Evolutionary conservation across 1,140 invertebrate species (phyloP).

Genomic region (Hyposmocoma kahamanoa): DNA sequence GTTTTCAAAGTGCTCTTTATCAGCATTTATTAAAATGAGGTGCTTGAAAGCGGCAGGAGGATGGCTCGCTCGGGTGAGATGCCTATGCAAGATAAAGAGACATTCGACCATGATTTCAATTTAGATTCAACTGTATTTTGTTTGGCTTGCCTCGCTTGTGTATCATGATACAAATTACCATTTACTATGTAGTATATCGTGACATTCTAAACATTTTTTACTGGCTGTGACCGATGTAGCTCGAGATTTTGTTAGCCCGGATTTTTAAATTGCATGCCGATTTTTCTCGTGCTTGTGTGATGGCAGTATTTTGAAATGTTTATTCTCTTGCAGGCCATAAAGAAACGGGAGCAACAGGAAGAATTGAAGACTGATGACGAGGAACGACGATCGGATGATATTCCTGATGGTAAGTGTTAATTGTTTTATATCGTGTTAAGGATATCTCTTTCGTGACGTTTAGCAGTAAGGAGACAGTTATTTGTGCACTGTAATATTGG

Average conservation of each 20-base stretch:
- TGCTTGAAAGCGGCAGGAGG: slow-evolving; percentile 63
- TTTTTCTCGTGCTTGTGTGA: neutral
- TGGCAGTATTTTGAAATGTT: slow-evolving; percentile 6
- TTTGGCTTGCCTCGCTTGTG: slow-evolving; percentile 41
- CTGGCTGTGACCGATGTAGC: slow-evolving; percentile 11
- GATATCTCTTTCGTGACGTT: neutral
- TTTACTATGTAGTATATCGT: slow-evolving; percentile 22
- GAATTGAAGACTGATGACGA: slow-evolving; percentile 57
- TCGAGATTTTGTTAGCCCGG: slow-evolving; percentile 12
- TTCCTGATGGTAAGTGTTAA: slow-evolving; percentile 52
- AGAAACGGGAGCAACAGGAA: slow-evolving; percentile 53
- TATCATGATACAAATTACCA: slow-evolving; percentile 28
- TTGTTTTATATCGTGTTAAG: neutral
- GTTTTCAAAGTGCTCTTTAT: slow-evolving; percentile 29
- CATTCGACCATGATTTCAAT: slow-evolving; percentile 57
- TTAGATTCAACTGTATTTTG: slow-evolving; percentile 50
- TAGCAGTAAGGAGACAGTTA: neutral
- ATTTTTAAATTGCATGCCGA: slow-evolving; percentile 9
- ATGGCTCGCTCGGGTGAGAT: slow-evolving; percentile 67
- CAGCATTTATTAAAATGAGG: slow-evolving; percentile 55
- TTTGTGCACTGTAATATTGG: slow-evolving; percentile 18
- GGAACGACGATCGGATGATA: slow-evolving; percentile 39
- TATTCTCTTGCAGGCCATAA: slow-evolving; percentile 58
- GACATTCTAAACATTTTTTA: slow-evolving; percentile 15
- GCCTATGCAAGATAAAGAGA: slow-evolving; percentile 38